phyloP scores from a whole-genome alignment of 2,888 invertebrate species.

The Pachymerium ferrugineum region DNA sequence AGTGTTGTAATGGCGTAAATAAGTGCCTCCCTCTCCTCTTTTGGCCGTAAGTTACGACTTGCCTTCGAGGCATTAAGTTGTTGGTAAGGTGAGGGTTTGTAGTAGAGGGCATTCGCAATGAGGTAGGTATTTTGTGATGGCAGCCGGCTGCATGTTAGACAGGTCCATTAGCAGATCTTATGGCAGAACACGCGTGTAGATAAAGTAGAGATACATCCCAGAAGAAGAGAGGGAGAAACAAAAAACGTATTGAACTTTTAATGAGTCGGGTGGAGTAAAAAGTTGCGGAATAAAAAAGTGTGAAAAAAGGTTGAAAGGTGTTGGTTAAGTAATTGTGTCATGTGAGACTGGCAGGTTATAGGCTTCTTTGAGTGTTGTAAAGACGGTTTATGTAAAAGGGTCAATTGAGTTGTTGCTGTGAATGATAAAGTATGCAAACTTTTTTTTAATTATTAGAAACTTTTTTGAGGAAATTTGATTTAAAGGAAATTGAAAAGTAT shows the following conservation, averaged over 20 bases:
- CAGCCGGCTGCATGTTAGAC: slow-evolving; percentile 21
- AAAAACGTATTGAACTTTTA: not conserved
- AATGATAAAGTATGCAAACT: not conserved
- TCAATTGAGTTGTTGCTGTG: not conserved
- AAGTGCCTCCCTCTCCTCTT: slow-evolving; percentile 11
- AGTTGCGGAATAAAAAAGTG: not conserved
- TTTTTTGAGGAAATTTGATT: too few species aligned
- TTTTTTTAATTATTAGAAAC: not conserved
- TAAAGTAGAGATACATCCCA: slow-evolving; percentile 14
- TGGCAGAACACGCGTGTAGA: slow-evolving; percentile 18
- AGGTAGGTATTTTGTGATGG: slow-evolving; percentile 20
- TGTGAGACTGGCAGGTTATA: not conserved
- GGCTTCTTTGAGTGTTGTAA: too few species aligned
- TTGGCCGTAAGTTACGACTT: slow-evolving; percentile 6
- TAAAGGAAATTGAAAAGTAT: too few species aligned
- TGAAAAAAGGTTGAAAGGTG: not conserved
- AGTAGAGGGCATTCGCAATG: slow-evolving; percentile 4
- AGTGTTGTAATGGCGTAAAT: slow-evolving; percentile 21
- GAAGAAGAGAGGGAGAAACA: not conserved
- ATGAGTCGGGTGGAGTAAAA: slow-evolving; percentile 13
- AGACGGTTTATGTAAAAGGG: not conserved
- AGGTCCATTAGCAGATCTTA: slow-evolving; percentile 18
- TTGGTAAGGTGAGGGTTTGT: slow-evolving; percentile 11
- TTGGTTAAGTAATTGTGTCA: slow-evolving; percentile 6
- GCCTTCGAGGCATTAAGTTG: not conserved